phyloP scores from a whole-genome alignment of 2,888 invertebrate genomes.

The Macrosiphum euphorbiae region DNA sequence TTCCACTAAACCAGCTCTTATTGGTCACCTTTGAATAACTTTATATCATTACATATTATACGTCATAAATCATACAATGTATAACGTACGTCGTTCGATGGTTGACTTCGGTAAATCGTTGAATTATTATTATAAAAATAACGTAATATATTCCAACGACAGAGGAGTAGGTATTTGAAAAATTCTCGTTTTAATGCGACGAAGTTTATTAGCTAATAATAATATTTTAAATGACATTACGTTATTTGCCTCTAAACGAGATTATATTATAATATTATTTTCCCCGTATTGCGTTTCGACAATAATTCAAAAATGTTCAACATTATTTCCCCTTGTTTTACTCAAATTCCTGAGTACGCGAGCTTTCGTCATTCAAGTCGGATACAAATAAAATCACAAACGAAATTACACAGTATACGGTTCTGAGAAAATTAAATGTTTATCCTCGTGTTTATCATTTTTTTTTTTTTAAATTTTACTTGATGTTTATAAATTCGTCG shows the following conservation, averaged over 20 bases:
- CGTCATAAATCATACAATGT: neutral
- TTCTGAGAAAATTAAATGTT: neutral
- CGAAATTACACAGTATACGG: neutral
- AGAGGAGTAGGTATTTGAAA: too few relatives aligned
- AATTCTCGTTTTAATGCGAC: too few relatives aligned
- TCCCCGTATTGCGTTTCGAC: neutral
- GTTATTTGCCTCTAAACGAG: neutral
- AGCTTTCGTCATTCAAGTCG: neutral
- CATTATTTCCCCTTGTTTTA: neutral
- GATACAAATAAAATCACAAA: neutral
- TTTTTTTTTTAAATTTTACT: neutral
- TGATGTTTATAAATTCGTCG: neutral
- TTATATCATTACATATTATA: too few relatives aligned
- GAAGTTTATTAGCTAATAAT: too few relatives aligned
- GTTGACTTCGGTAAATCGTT: too few relatives aligned
- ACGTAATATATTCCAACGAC: too few relatives aligned
- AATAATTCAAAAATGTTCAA: neutral
- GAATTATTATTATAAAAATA: too few relatives aligned
- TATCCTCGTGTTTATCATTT: neutral
- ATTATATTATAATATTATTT: neutral
- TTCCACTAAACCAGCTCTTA: too few relatives aligned
- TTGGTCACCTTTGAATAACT: too few relatives aligned
- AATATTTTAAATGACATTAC: neutral
- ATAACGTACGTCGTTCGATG: too few relatives aligned
- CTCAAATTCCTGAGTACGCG: neutral